A percentile compares a stretch with the other conserved stretches of the same genome.
phyloP scores from a whole-genome alignment of 2,888 invertebrate species.

The Hymenopus coronatus region DNA sequence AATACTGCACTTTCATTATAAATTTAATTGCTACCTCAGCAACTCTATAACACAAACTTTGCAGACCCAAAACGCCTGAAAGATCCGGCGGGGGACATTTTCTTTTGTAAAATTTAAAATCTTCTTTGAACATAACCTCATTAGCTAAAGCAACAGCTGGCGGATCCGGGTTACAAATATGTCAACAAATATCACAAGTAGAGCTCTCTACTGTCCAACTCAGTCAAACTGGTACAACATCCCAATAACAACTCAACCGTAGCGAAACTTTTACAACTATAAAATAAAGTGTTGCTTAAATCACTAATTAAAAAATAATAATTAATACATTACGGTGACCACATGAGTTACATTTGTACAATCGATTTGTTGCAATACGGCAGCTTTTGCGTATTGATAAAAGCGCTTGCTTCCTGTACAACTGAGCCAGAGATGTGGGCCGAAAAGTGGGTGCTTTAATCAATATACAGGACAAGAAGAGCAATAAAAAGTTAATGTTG shows the following conservation, averaged over 20 bases:
- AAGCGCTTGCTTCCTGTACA: background rate
- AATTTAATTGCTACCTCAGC: background rate
- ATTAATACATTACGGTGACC: too few relatives aligned
- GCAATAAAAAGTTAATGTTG: background rate
- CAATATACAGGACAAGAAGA: background rate
- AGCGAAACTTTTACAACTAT: too few relatives aligned
- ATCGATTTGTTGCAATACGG: too few relatives aligned
- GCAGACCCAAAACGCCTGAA: slow-evolving; percentile 60
- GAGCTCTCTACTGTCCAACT: too few relatives aligned
- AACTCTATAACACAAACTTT: slow-evolving; percentile 30
- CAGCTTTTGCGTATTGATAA: background rate
- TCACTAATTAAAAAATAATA: too few relatives aligned
- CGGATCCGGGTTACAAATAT: too few relatives aligned
- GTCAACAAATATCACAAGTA: too few relatives aligned
- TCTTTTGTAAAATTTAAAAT: slow-evolving; percentile 78
- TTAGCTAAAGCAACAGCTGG: too few relatives aligned
- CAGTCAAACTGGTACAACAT: too few relatives aligned
- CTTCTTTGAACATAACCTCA: slow-evolving; percentile 59
- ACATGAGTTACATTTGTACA: too few relatives aligned
- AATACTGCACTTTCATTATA: background rate
- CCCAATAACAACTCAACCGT: too few relatives aligned
- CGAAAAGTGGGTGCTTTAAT: background rate
- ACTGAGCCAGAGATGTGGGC: background rate
- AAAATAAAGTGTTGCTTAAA: too few relatives aligned
- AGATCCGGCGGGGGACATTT: slow-evolving; percentile 63